Conservation (phyloP, 2,113 vertebrate species). For the Microcebus lehilahytsara region DNA sequence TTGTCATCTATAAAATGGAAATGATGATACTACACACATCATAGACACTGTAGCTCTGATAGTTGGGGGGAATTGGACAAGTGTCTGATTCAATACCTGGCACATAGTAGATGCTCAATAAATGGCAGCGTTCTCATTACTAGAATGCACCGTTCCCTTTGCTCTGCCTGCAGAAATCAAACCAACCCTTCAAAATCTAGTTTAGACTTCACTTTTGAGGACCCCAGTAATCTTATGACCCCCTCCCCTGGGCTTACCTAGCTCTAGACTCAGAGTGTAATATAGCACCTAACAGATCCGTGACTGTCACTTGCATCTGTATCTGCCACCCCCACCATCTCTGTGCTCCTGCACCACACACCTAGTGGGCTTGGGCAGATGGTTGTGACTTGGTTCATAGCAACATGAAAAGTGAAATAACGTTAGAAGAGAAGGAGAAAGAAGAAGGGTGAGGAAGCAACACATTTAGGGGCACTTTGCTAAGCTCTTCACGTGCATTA, state of each 20-base stretch:
- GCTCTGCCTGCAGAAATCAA: neutral
- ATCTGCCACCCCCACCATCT: neutral
- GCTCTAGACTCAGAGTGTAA: neutral
- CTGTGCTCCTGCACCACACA: neutral
- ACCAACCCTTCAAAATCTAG: neutral
- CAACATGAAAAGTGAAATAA: neutral
- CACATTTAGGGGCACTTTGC: neutral
- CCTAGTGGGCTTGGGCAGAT: neutral
- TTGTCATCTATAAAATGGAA: neutral
- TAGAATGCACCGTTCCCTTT: neutral
- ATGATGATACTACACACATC: neutral
- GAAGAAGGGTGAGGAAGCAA: neutral
- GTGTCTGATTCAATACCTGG: neutral
- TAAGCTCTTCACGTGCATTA: fast-evolving
- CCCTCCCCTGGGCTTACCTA: neutral
- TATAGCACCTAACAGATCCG: neutral
- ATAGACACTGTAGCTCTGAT: neutral
- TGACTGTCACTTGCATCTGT: neutral
- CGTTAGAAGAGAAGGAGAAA: neutral
- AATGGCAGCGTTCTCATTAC: neutral
- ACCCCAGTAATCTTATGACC: neutral
- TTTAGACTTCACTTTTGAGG: neutral
- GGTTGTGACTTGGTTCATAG: neutral
- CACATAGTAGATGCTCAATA: neutral
- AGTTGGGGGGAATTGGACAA: fast-evolving